Conservation (phyloP, 2,797 vertebrate genomes). For the Cossypha caffra region DNA sequence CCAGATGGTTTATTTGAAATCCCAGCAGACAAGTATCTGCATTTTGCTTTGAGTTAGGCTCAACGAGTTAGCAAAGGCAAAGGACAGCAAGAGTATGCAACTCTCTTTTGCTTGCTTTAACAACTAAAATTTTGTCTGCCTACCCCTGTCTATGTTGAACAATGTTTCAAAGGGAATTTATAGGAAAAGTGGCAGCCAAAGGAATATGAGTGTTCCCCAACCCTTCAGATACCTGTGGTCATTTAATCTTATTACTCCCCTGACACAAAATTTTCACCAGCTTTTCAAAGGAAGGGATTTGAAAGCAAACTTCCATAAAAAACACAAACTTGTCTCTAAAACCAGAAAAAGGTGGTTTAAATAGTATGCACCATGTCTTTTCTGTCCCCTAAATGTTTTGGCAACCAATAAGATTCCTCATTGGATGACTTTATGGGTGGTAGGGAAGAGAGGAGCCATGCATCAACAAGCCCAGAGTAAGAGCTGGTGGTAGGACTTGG, state of each 20-base stretch:
- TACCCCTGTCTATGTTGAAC: background rate
- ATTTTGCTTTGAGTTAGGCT: conserved; percentile 20
- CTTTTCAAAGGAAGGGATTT: background rate
- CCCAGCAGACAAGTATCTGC: background rate
- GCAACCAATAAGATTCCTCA: background rate
- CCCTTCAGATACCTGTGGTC: background rate
- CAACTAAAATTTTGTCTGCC: background rate
- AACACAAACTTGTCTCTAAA: background rate
- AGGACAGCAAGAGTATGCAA: background rate
- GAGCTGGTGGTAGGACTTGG: background rate
- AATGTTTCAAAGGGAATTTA: background rate
- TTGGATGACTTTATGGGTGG: background rate
- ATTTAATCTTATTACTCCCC: background rate
- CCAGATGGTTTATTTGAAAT: conserved; percentile 49
- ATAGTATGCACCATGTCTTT: background rate
- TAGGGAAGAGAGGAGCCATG: background rate
- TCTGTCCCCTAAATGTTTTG: background rate
- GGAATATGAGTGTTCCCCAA: background rate
- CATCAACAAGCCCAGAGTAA: background rate
- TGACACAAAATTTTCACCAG: background rate
- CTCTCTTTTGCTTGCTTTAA: background rate
- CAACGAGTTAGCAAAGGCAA: background rate
- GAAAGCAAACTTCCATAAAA: background rate
- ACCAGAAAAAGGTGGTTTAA: background rate
- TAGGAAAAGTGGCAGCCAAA: background rate